Evolutionary conservation across 1,140 invertebrate species (phyloP).

Genomic region (Phymorhynchus buccinoides): DNA sequence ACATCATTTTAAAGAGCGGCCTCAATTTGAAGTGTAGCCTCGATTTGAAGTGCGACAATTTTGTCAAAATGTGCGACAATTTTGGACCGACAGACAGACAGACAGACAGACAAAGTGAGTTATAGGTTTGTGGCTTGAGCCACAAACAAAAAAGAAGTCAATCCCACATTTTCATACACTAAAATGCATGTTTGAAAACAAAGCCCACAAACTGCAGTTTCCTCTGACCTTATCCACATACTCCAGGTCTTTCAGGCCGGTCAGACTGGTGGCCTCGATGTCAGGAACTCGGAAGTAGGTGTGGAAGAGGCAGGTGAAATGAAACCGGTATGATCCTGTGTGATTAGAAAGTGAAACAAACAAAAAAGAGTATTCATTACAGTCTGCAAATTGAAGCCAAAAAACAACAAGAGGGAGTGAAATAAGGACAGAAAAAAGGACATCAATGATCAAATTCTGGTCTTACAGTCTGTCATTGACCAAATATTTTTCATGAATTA

Average conservation of each 20-base stretch:
- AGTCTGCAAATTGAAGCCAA: neutral
- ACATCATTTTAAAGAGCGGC: too few species aligned
- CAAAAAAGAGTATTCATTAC: neutral
- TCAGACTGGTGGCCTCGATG: slow-evolving; percentile 90
- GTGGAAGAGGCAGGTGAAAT: slow-evolving; percentile 93
- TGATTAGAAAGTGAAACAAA: too few species aligned
- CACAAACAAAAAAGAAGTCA: too few species aligned
- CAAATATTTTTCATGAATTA: too few species aligned
- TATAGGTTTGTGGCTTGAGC: too few species aligned
- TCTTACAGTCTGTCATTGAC: too few species aligned
- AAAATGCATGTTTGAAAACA: neutral
- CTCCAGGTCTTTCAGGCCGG: slow-evolving; percentile 90
- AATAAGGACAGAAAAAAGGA: slow-evolving; percentile 14
- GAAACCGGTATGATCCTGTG: slow-evolving; percentile 86
- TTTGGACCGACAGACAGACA: too few species aligned
- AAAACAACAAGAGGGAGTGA: neutral
- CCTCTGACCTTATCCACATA: slow-evolving; percentile 88
- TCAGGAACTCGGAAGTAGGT: slow-evolving; percentile 97
- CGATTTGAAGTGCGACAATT: too few species aligned
- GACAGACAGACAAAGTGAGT: neutral
- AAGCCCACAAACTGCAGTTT: neutral
- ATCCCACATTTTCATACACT: neutral
- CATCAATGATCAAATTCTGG: neutral
- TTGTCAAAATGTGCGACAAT: too few species aligned
- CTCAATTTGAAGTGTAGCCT: too few species aligned